A percentile compares a stretch with the other conserved stretches of the same genome.
phyloP scores from a whole-genome alignment of 1,140 invertebrate species.

The Stenopsyche tienmushanensis region DNA sequence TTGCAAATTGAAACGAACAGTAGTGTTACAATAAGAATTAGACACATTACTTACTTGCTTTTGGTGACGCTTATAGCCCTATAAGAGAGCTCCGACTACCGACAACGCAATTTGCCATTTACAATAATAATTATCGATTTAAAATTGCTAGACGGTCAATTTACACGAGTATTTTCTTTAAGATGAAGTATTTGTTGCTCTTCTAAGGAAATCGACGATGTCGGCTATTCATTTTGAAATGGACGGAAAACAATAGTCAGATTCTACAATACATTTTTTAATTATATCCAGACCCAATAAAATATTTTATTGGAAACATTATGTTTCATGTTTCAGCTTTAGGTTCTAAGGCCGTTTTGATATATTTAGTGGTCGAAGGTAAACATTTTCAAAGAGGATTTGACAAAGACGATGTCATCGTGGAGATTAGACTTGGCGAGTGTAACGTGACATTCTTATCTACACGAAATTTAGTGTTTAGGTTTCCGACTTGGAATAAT shows the following conservation, averaged over 20 bases:
- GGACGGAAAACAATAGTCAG: constrained; percentile 86
- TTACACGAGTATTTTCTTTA: too few species aligned
- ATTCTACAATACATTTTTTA: constrained; percentile 77
- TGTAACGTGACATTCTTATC: constrained; percentile 93
- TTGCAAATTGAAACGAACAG: too few species aligned
- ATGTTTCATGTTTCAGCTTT: constrained; percentile 96
- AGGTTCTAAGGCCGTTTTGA: too few species aligned
- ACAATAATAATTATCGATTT: too few species aligned
- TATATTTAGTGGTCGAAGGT: constrained; percentile 95
- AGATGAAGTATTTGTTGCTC: too few species aligned
- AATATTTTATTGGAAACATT: constrained; percentile 86
- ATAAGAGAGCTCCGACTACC: too few species aligned
- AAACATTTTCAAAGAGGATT: constrained; percentile 87
- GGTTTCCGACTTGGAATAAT: constrained; percentile 72
- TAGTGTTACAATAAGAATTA: too few species aligned
- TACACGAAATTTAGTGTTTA: constrained; percentile 84
- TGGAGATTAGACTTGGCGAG: constrained; percentile 83
- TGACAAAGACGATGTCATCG: constrained; percentile 85
- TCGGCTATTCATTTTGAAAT: constrained; percentile 94
- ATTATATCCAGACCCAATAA: constrained; percentile 89
- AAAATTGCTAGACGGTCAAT: too few species aligned
- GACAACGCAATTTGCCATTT: too few species aligned
- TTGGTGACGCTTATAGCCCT: too few species aligned
- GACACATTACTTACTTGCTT: too few species aligned
- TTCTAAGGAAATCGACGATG: too few species aligned